Evolutionary conservation across 2,113 vertebrate genomes (phyloP), one percentile per base, ranked within the genome.

Genomic region (Tinamus guttatus): DNA sequence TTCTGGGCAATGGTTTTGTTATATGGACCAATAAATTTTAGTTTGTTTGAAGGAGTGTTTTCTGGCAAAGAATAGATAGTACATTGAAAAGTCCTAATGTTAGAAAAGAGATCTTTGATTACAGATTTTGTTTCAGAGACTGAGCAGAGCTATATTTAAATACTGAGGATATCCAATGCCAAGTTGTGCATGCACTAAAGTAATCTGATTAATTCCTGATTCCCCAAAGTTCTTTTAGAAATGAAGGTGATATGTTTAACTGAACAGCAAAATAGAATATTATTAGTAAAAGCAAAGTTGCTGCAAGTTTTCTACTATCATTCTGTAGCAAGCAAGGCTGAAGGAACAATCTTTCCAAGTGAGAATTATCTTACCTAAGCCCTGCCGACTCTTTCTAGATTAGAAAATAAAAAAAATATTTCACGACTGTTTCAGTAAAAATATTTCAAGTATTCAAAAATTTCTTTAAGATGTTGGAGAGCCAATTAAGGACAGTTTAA

Each of bases 331-430:
- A 58, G 30, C 25, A 90, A 93, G 58, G 41, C 73, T 93, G 68
- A 94, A 96, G 80, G 82, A 85, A n/a, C 63, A 88, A 45, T 76
- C 10, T 91, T 97, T 96, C 56, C 45, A 95, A 47, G 47, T 93
- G 52, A 89, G 20, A 60, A 85, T 14, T 90, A 79, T 89, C 51
- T 85, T 89, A 21, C 83, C 81, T 92, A 83, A 92, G 28, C 13
- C 25, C 43, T 34, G 74, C 14, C 68, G 56, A 86, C 62, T 87
- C 30, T 85, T 95, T 92, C 54, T 87, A 27, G 63, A 94, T 94
- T 41, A 92, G 20, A 71, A 51, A 73, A 67, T 30, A 49, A 49
- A 11, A 49, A 22, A 15, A 83, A 30, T 92, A 56, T 27, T 65
- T 52, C 27, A 69, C 81, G 73, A 92, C 64, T 43, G 13, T 74